Conservation (phyloP, 1,140 invertebrate genomes). For the Drosophila leontia region DNA sequence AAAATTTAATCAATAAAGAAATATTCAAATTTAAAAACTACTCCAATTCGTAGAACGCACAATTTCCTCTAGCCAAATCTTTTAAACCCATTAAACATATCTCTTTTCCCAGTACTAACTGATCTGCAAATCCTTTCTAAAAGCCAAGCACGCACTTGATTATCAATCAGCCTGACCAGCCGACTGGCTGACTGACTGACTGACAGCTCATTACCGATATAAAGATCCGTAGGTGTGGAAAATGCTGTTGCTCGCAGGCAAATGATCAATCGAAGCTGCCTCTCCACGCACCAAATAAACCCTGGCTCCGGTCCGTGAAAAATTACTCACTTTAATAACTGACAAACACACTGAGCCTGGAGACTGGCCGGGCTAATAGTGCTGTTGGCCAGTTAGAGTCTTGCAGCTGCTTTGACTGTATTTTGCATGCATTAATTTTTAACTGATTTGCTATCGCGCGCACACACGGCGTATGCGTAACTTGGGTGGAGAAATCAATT, state of each 20-base stretch:
- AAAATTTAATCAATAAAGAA: not conserved
- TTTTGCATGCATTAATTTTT: constrained; percentile 69
- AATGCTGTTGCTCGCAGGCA: constrained; percentile 56
- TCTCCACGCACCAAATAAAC: constrained; percentile 44
- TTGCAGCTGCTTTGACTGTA: constrained; percentile 42
- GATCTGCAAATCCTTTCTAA: constrained; percentile 68
- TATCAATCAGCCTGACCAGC: constrained; percentile 69
- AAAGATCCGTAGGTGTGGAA: constrained; percentile 69
- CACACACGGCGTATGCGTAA: constrained; percentile 70
- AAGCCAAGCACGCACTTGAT: constrained; percentile 57
- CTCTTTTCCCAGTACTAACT: not conserved
- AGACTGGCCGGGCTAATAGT: constrained; percentile 27
- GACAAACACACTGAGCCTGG: constrained; percentile 57
- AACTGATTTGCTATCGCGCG: constrained; percentile 74
- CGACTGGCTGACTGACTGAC: constrained; percentile 51
- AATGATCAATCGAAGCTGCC: constrained; percentile 45
- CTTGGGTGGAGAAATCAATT: constrained; percentile 66
- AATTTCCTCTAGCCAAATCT: not conserved
- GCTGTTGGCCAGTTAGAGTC: constrained; percentile 19
- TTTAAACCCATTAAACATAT: constrained; percentile 15
- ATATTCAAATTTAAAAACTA: not conserved
- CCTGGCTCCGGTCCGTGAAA: constrained; percentile 51
- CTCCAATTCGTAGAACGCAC: not conserved
- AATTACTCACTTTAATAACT: constrained; percentile 74
- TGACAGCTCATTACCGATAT: constrained; percentile 67